Evolutionary conservation across 2,888 invertebrate genomes (phyloP), one percentile per base, ranked within the genome.

Genomic region (Gymnosoma rotundatum): DNA sequence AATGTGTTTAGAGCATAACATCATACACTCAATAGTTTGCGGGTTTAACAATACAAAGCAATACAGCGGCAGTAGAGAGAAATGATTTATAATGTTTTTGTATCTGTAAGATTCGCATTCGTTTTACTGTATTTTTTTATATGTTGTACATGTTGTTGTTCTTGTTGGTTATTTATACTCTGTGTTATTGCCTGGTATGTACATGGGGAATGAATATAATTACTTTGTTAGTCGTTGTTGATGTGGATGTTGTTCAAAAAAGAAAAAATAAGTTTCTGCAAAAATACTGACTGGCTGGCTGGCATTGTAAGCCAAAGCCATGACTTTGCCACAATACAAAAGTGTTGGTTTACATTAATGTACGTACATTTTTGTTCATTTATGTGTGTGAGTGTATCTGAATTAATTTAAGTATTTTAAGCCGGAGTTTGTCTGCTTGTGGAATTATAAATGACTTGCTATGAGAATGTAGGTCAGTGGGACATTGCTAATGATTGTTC

Each of bases 391-490:
- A 52, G 54, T 32, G 32, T 75, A 54, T 80, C 45, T 72, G 58
- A 78, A 69, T 72, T 56, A n/a, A 21, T 48, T 48, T 16, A 72
- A 78, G 63, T 69, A 63, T 70, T 66, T 70, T 25, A 80, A 84
- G 78, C 83, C 80, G 80, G 83, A 84, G 83, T 81, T 81, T 78
- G 76, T 73, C 83, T 69, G 80, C 73, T 74, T 80, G 83, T 80
- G 73, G 83, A 81, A 80, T 84, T 81, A 74, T 78, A 84, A 84
- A 84, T 76, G 80, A 78, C 69, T 84, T 60, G 80, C 80, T 78
- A 60, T 48, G 76, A 63, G 76, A 84, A 84, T 84, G 83, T 84
- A 64, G 83, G 83, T 84, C 80, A 84, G 83, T 84, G 83, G 83
- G 83, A 78, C 83, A 84, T 63, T 80, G 54, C 80, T 84, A 80